These are phyloP conservation scores for Aleiodes sp. DNA, from an alignment of 1,140 invertebrate species.

Conservation along the genomic window DNA sequence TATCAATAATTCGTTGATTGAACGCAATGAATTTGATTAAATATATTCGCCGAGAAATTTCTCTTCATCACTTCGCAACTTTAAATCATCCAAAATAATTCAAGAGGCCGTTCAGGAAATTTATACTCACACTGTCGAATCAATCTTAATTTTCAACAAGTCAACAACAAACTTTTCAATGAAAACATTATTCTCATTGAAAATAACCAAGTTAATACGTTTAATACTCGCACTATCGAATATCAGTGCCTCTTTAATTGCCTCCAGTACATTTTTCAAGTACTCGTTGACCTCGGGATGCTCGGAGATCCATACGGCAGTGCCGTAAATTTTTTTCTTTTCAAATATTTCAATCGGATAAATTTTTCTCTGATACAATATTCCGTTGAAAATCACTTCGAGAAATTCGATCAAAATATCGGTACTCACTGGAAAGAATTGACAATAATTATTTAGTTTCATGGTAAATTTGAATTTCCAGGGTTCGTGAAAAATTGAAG, in stretches of 20 bases:
- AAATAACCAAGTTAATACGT: slow-evolving; percentile 63
- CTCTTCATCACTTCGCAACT: too few relatives aligned
- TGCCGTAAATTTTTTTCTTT: slow-evolving; percentile 69
- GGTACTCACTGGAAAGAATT: slow-evolving; percentile 46
- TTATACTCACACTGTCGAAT: slow-evolving; percentile 47
- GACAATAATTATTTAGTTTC: neutral
- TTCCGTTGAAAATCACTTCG: slow-evolving; percentile 69
- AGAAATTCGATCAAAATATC: slow-evolving; percentile 69
- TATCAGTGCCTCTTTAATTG: slow-evolving; percentile 61
- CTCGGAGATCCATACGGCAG: slow-evolving; percentile 65
- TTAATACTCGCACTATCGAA: slow-evolving; percentile 57
- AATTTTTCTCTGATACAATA: slow-evolving; percentile 67
- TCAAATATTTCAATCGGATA: slow-evolving; percentile 71
- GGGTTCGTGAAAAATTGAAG: too few relatives aligned
- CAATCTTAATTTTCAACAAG: slow-evolving; percentile 53
- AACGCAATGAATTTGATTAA: too few relatives aligned
- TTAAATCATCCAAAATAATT: slow-evolving; percentile 14
- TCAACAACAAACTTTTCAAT: slow-evolving; percentile 70
- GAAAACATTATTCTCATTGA: slow-evolving; percentile 47
- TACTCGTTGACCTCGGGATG: slow-evolving; percentile 72
- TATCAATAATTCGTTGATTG: too few relatives aligned
- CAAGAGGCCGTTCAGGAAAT: slow-evolving; percentile 3
- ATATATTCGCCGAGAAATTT: too few relatives aligned
- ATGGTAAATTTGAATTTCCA: too few relatives aligned
- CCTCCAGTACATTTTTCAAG: slow-evolving; percentile 66